Conservation (phyloP, 1,140 invertebrate species). For the Drosophila pectinifera region DNA sequence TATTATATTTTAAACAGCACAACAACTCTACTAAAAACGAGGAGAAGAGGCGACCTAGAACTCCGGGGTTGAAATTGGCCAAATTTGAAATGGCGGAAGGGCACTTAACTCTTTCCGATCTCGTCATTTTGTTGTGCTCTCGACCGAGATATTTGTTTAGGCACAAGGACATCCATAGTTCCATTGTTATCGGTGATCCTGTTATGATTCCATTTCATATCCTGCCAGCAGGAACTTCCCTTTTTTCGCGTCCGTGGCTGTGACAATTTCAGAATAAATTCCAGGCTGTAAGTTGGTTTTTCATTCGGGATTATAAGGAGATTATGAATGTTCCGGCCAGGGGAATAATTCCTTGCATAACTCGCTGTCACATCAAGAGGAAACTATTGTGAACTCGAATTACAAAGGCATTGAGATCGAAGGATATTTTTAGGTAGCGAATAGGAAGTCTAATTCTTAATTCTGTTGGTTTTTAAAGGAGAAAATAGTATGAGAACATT, state of each 20-base stretch:
- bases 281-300: conserved; percentile 36
- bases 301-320: conserved; percentile 55
- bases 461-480: too few relatives aligned
- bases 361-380: conserved; percentile 10
- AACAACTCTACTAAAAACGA: conserved; percentile 14
- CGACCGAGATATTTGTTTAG: conserved; percentile 66
- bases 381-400: conserved; percentile 8
- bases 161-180: conserved; percentile 22
- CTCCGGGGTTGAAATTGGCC: conserved; percentile 7
- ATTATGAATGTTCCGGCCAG: conserved; percentile 34
- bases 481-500: too few relatives aligned
- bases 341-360: conserved; percentile 27
- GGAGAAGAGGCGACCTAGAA: not conserved
- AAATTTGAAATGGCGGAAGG: conserved; percentile 11
- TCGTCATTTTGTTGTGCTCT: conserved; percentile 46
- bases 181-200: conserved; percentile 51
- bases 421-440: not conserved
- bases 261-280: conserved; percentile 39
- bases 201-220: conserved; percentile 71
- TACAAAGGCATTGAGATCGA: not conserved
- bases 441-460: not conserved
- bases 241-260: conserved; percentile 14
- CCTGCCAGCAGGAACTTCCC: conserved; percentile 14
- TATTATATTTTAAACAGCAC: conserved; percentile 7
- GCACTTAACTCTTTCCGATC: conserved; percentile 32